Evolutionary conservation across 1,140 invertebrate genomes (phyloP).

Genomic region (Dryas iulia): DNA sequence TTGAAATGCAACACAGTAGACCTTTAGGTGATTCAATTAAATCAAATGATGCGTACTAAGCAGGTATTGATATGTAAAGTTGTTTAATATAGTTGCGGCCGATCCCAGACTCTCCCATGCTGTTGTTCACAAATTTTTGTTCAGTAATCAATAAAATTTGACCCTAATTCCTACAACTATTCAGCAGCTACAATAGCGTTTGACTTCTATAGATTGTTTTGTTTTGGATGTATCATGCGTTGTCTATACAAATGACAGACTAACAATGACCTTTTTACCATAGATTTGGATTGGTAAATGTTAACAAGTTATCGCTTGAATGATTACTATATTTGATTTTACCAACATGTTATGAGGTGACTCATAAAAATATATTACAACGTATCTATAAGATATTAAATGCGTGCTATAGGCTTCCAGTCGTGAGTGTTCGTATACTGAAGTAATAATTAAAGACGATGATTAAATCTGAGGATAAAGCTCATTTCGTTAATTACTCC

Average conservation of each 20-base stretch:
- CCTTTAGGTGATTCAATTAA: constrained; percentile 69
- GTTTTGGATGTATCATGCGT: constrained; percentile 22
- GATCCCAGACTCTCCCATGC: constrained; percentile 56
- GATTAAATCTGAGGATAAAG: constrained; percentile 74
- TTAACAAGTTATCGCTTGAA: not conserved
- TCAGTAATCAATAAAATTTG: constrained; percentile 69
- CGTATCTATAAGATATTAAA: not conserved
- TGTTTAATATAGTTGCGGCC: constrained; percentile 53
- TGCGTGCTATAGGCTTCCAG: constrained; percentile 1
- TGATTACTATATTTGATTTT: not conserved
- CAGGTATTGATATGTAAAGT: constrained; percentile 77
- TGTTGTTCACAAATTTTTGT: constrained; percentile 67
- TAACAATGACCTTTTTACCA: not conserved
- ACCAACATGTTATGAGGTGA: constrained; percentile 1
- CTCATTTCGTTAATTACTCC: constrained; percentile 77
- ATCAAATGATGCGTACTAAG: constrained; percentile 76
- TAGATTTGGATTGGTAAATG: not conserved
- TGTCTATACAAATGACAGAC: constrained; percentile 11
- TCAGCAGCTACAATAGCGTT: constrained; percentile 51
- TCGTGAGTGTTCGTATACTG: constrained; percentile 31
- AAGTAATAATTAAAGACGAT: constrained; percentile 64
- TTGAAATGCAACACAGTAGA: constrained; percentile 5
- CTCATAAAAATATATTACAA: constrained; percentile 33
- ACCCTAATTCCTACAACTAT: constrained; percentile 63
- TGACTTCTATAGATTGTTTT: constrained; percentile 46